Evolutionary conservation across 2,797 vertebrate species (phyloP).

Genomic region (Characodon lateralis): DNA sequence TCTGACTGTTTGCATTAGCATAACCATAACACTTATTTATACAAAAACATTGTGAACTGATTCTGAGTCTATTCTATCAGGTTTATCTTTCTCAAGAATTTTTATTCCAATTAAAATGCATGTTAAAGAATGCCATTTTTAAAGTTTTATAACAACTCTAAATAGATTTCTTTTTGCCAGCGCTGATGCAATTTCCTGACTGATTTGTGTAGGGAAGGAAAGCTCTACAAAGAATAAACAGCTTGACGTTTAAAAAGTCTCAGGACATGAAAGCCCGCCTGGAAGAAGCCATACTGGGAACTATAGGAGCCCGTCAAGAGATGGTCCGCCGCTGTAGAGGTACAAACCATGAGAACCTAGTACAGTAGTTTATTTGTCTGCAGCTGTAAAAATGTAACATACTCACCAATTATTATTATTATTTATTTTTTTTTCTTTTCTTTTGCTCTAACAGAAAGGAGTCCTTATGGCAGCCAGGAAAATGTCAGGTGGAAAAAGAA

Average conservation of each 20-base stretch:
- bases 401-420: conserved; percentile 18
- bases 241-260: conserved; percentile 93
- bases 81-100: not conserved
- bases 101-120: no score
- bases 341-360: conserved; percentile 38
- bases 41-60: not conserved
- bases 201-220: conserved; percentile 84
- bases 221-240: conserved; percentile 90
- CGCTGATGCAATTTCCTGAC: not conserved
- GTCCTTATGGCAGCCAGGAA: conserved; percentile 89
- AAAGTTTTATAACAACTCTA: no score
- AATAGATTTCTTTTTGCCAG: no score
- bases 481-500: conserved; percentile 95
- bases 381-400: conserved; percentile 4
- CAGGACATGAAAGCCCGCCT: conserved; percentile 94
- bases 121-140: no score
- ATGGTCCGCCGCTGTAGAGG: conserved; percentile 93
- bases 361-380: not conserved
- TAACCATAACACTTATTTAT: not conserved
- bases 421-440: not conserved
- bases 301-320: conserved; percentile 90
- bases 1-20: not conserved
- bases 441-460: conserved; percentile 80
- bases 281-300: conserved; percentile 92
- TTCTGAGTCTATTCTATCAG: not conserved